A percentile compares a stretch with the other conserved stretches of the same genome.
Conservation (phyloP, 2,888 invertebrate species). For the Macrophya annulata region DNA sequence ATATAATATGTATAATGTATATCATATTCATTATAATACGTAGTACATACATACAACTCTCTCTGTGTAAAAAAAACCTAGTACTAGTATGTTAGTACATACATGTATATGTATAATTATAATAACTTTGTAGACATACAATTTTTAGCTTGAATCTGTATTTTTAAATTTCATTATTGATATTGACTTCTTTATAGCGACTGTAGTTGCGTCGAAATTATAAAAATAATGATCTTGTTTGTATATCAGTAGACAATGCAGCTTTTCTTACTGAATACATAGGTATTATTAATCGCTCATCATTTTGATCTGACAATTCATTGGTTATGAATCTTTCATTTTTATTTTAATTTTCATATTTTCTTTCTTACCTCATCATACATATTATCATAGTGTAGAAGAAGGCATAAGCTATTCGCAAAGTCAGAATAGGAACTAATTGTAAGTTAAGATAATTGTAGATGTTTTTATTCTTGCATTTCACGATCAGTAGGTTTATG, state of each 20-base stretch:
- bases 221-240: slow-evolving; percentile 38
- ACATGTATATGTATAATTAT: slow-evolving; percentile 5
- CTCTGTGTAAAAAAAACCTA: slow-evolving; percentile 44
- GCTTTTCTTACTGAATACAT: background rate
- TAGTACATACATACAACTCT: slow-evolving; percentile 24
- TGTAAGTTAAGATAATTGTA: slow-evolving; percentile 26
- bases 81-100: slow-evolving; percentile 2
- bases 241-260: background rate
- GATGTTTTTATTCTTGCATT: background rate
- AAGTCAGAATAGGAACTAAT: slow-evolving; percentile 42
- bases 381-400: background rate
- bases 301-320: background rate
- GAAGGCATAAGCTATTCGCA: slow-evolving; percentile 24
- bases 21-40: slow-evolving; percentile 1
- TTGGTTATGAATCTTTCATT: slow-evolving; percentile 4
- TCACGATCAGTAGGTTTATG: background rate
- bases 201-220: slow-evolving; percentile 24
- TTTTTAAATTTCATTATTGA: slow-evolving; percentile 24
- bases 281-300: background rate
- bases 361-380: background rate
- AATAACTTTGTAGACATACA: slow-evolving; percentile 3
- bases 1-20: background rate
- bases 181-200: slow-evolving; percentile 26
- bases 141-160: slow-evolving; percentile 18
- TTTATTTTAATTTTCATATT: no score